Evolutionary conservation across 2,113 vertebrate species (phyloP).

Genomic region (Colaptes auratus): DNA sequence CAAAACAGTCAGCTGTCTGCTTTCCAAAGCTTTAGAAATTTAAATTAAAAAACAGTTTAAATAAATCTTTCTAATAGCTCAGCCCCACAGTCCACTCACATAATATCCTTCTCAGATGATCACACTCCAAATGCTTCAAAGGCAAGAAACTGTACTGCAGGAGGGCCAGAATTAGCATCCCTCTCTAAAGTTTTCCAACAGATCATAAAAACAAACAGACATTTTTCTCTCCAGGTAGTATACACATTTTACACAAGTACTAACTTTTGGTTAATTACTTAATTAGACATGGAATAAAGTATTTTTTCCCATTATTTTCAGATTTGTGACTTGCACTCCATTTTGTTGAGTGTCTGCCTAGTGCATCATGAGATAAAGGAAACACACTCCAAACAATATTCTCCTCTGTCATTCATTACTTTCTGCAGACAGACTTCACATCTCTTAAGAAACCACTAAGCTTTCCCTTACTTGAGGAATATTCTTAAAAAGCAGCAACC

Average conservation of each 20-base stretch:
- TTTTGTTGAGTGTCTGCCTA: not conserved
- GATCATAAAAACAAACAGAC: not conserved
- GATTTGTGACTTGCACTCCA: not conserved
- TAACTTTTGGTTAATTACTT: not conserved
- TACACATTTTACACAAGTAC: not conserved
- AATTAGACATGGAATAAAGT: not conserved
- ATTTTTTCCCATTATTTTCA: not conserved
- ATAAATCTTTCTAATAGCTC: not conserved
- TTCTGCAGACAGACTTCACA: not conserved
- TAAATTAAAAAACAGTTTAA: no score
- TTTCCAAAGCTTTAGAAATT: no score
- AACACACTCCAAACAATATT: not conserved
- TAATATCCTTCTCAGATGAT: not conserved
- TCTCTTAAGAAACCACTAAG: not conserved
- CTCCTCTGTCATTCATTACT: not conserved
- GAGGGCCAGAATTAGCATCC: not conserved
- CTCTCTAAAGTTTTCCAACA: not conserved
- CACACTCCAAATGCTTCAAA: not conserved
- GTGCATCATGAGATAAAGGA: not conserved
- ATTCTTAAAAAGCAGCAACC: not conserved
- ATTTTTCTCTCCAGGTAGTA: not conserved
- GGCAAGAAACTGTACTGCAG: not conserved
- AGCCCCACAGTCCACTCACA: not conserved
- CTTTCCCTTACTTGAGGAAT: not conserved
- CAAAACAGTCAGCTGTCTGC: not conserved